Evolutionary conservation across 2,888 invertebrate genomes (phyloP).

Genomic region (Drosophila diplacantha): DNA sequence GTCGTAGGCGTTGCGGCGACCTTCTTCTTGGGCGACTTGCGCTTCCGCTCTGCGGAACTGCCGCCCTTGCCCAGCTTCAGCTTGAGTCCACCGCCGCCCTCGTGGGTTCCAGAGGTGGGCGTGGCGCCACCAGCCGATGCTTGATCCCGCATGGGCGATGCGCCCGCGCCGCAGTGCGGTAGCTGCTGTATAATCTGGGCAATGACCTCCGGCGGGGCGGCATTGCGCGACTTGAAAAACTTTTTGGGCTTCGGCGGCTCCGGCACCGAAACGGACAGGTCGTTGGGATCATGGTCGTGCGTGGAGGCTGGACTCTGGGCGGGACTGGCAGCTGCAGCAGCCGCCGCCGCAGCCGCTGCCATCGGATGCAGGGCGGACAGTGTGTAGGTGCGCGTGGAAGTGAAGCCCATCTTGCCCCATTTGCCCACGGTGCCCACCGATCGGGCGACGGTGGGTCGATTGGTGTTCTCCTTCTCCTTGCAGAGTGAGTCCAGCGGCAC

Average conservation of each 20-base stretch:
- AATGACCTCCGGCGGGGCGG: conserved; percentile 79
- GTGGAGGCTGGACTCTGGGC: conserved; percentile 63
- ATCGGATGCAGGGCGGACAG: conserved; percentile 73
- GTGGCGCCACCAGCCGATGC: conserved; percentile 18
- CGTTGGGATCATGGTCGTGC: conserved; percentile 74
- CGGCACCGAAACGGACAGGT: conserved; percentile 67
- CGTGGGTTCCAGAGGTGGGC: conserved; percentile 48
- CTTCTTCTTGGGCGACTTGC: conserved; percentile 69
- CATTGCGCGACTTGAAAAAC: conserved; percentile 92
- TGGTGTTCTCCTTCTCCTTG: conserved; percentile 86
- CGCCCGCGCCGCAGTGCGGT: conserved; percentile 67
- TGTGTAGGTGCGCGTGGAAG: conserved; percentile 85
- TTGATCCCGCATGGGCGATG: conserved; percentile 75
- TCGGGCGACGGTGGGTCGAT: conserved; percentile 91
- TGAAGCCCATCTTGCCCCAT: conserved; percentile 96
- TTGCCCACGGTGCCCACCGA: conserved; percentile 94
- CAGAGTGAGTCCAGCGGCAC: conserved; percentile 83
- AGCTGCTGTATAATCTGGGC: conserved; percentile 76
- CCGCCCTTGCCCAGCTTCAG: conserved; percentile 73
- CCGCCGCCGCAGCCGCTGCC: conserved; percentile 62
- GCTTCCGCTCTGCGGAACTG: conserved; percentile 75
- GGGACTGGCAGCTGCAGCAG: conserved; percentile 63
- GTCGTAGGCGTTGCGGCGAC: conserved; percentile 44
- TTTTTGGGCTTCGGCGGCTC: conserved; percentile 88
- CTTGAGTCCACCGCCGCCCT: conserved; percentile 66